phyloP scores from a whole-genome alignment of 2,113 vertebrate genomes.

The Sceloporus tristichus region DNA sequence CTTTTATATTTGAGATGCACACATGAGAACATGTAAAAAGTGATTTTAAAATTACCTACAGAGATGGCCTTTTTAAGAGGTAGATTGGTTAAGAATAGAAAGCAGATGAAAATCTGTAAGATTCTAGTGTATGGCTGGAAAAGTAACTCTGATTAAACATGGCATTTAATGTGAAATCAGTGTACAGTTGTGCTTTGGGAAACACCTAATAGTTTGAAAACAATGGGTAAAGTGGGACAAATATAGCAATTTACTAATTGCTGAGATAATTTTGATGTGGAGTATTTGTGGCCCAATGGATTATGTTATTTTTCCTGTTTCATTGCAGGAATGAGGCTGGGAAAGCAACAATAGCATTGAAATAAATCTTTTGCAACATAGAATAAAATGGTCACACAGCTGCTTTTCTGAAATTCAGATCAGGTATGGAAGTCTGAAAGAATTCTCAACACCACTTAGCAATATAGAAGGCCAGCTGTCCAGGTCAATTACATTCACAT shows the following conservation, averaged over 20 bases:
- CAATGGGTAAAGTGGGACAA: neutral
- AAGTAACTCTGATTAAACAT: neutral
- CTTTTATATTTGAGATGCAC: neutral
- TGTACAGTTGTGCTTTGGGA: neutral
- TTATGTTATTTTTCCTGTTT: no score
- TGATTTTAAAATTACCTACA: neutral
- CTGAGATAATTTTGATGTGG: neutral
- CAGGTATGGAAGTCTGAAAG: neutral
- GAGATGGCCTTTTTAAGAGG: neutral
- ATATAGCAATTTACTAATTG: neutral
- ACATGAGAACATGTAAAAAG: neutral
- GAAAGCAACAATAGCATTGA: neutral
- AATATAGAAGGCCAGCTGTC: neutral
- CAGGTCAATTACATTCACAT: neutral
- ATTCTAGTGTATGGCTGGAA: neutral
- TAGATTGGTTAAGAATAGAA: neutral
- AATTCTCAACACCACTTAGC: neutral
- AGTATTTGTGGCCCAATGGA: neutral
- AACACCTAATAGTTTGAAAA: neutral
- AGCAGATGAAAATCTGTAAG: neutral
- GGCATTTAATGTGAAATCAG: neutral
- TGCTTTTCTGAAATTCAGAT: neutral
- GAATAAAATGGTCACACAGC: no score
- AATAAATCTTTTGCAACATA: neutral
- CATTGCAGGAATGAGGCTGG: neutral